Conservation (phyloP, 2,888 invertebrate species). For the Rhamnusium bicolor region DNA sequence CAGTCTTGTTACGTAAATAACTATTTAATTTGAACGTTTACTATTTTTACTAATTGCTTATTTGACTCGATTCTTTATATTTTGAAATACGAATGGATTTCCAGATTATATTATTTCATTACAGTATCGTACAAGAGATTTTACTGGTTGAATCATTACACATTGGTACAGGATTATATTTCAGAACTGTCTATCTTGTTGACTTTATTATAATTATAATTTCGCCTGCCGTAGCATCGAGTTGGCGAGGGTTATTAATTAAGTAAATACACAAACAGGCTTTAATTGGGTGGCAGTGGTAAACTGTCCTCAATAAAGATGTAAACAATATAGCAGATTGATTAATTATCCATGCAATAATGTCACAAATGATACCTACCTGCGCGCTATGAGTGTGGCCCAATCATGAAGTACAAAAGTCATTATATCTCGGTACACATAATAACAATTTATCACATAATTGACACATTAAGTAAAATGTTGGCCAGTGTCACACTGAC, state of each 20-base stretch:
- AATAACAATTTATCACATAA: not conserved
- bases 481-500: not conserved
- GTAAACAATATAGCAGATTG: slow-evolving; percentile 49
- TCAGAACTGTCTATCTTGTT: not conserved
- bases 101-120: too few species aligned
- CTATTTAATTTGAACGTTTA: too few species aligned
- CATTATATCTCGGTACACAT: slow-evolving; percentile 7
- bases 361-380: slow-evolving; percentile 50
- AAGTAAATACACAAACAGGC: slow-evolving; percentile 13
- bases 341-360: slow-evolving; percentile 51
- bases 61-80: too few species aligned
- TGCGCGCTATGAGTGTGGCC: slow-evolving; percentile 9
- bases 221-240: not conserved
- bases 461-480: not conserved
- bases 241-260: slow-evolving; percentile 9
- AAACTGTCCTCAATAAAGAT: slow-evolving; percentile 45
- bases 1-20: too few species aligned
- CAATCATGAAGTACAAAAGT: slow-evolving; percentile 12
- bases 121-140: too few species aligned
- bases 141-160: too few species aligned
- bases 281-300: slow-evolving; percentile 32
- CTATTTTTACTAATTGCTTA: too few species aligned
- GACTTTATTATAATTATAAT: slow-evolving; percentile 4
- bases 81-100: too few species aligned
- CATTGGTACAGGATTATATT: not conserved